Evolutionary conservation across 2,888 invertebrate species (phyloP).

Genomic region (Trissoscelio sp.): DNA sequence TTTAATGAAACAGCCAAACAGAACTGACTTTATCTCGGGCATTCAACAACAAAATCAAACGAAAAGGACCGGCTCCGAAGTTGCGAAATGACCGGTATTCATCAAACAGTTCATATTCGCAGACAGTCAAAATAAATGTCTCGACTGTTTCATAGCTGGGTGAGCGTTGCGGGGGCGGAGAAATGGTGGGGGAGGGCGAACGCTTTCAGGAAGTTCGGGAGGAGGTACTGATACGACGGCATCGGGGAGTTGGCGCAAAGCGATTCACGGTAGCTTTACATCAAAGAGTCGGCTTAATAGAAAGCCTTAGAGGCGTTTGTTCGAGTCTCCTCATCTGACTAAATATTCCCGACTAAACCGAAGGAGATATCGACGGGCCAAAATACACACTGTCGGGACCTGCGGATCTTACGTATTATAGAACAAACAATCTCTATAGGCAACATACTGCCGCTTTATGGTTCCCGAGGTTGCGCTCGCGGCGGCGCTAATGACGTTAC

Average conservation of each 20-base stretch:
- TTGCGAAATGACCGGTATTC: constrained; percentile 49
- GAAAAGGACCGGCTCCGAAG: constrained; percentile 27
- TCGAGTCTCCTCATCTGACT: constrained; percentile 84
- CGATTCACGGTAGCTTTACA: constrained; percentile 81
- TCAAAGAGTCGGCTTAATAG: constrained; percentile 85
- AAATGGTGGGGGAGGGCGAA: constrained; percentile 25
- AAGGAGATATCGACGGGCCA: constrained; percentile 80
- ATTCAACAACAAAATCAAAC: constrained; percentile 27
- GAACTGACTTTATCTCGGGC: background rate
- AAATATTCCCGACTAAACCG: constrained; percentile 81
- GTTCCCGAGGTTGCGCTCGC: constrained; percentile 75
- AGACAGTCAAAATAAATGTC: constrained; percentile 61
- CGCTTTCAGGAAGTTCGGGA: constrained; percentile 64
- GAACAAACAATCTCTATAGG: constrained; percentile 77
- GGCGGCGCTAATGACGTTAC: constrained; percentile 62
- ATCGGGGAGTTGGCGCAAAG: constrained; percentile 76
- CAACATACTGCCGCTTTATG: constrained; percentile 73
- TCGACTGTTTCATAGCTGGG: constrained; percentile 39
- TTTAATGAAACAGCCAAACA: constrained; percentile 15
- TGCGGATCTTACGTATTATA: constrained; percentile 78
- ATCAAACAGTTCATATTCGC: constrained; percentile 55
- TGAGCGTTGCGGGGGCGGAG: constrained; percentile 31
- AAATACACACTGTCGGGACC: constrained; percentile 79
- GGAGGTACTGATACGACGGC: constrained; percentile 64
- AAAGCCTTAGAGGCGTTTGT: constrained; percentile 86